Percentiles rank a stretch among this genome's conserved stretches.
Conservation (phyloP, 2,113 vertebrate species). For the Ailurus styani region DNA sequence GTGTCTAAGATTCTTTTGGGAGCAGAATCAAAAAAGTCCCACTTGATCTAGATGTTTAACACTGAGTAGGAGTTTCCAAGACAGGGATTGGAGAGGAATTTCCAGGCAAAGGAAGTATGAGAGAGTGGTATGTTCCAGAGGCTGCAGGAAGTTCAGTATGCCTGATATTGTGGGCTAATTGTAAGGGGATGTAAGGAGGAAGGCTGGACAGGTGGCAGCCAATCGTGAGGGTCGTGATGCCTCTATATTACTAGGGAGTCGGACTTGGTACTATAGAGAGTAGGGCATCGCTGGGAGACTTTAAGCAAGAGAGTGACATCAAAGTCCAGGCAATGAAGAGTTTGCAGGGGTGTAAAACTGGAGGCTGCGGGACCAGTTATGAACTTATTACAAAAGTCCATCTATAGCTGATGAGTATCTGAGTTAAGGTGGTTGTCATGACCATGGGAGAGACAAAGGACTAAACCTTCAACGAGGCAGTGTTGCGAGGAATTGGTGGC, state of each 20-base stretch:
- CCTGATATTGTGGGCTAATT: background rate
- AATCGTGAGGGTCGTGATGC: background rate
- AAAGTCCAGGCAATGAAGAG: background rate
- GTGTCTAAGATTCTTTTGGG: background rate
- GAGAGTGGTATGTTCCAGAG: background rate
- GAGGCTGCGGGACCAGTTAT: background rate
- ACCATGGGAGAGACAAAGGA: background rate
- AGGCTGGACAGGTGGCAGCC: background rate
- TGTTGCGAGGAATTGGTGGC: background rate
- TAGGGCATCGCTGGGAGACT: background rate
- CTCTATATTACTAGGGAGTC: background rate
- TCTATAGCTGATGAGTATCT: background rate
- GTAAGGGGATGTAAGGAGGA: background rate
- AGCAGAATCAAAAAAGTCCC: background rate
- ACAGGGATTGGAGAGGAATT: background rate
- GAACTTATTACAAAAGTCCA: background rate
- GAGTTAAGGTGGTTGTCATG: background rate
- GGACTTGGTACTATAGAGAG: background rate
- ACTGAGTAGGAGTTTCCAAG: background rate
- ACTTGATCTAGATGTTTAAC: background rate
- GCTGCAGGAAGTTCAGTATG: background rate
- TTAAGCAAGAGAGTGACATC: background rate
- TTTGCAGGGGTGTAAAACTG: background rate
- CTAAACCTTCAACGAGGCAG: background rate
- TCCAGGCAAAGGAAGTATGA: background rate